Percentiles rank a stretch among this genome's conserved stretches.
These are phyloP conservation scores for Agrilus planipennis DNA, from an alignment of 1,140 invertebrate species.

Conservation along the genomic window DNA sequence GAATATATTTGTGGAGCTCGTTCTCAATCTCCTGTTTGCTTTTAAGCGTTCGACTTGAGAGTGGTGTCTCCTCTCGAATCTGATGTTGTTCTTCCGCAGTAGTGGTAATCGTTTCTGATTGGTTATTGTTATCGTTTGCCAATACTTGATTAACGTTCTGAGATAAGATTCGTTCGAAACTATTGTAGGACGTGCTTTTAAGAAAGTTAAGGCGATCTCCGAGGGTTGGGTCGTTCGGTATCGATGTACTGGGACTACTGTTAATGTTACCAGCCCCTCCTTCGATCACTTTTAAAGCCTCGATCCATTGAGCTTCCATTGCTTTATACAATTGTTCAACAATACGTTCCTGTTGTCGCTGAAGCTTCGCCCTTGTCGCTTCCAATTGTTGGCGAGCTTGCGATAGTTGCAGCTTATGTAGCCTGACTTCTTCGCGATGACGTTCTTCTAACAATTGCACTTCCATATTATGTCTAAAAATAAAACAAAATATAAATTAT, in stretches of 20 bases:
- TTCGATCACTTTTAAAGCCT: constrained; percentile 53
- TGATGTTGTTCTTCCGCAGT: background rate
- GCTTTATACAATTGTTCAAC: constrained; percentile 61
- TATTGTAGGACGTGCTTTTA: constrained; percentile 21
- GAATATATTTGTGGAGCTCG: constrained; percentile 23
- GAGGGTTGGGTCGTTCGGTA: constrained; percentile 11
- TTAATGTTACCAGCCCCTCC: too few relatives aligned
- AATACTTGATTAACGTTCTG: constrained; percentile 5
- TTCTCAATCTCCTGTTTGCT: constrained; percentile 14
- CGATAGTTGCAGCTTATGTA: constrained; percentile 51
- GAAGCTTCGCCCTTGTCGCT: constrained; percentile 46
- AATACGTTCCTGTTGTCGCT: constrained; percentile 42
- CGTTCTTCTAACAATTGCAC: constrained; percentile 63
- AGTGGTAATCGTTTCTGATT: background rate
- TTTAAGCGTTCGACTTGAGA: constrained; percentile 14
- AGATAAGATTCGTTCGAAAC: constrained; percentile 21
- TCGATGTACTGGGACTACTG: constrained; percentile 17
- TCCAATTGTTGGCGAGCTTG: constrained; percentile 52
- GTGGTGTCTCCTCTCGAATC: constrained; percentile 17
- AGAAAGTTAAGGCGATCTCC: constrained; percentile 21
- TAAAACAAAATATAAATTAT: too few relatives aligned
- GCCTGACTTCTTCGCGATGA: constrained; percentile 58
- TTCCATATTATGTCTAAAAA: constrained; percentile 54
- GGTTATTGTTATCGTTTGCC: constrained; percentile 1
- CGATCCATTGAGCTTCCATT: constrained; percentile 69